phyloP scores from a whole-genome alignment of 2,888 invertebrate genomes.

The Chelonus formosanus region DNA sequence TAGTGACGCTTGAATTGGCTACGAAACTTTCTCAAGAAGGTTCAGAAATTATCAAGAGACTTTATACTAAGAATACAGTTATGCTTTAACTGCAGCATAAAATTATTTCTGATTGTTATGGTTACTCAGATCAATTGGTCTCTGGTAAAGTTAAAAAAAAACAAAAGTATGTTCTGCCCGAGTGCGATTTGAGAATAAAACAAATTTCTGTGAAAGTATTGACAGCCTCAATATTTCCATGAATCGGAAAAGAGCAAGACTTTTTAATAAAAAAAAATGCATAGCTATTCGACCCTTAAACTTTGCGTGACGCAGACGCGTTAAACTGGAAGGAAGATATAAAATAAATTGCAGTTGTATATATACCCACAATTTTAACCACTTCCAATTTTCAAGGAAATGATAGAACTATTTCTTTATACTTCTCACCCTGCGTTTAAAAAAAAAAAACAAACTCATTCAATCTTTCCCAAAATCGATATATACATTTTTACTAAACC shows the following conservation, averaged over 20 bases:
- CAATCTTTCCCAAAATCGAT: too few relatives aligned
- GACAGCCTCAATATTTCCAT: not conserved
- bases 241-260: conserved; percentile 18
- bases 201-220: conserved; percentile 10
- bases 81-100: not conserved
- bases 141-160: too few relatives aligned
- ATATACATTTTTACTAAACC: too few relatives aligned
- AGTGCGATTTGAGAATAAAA: conserved; percentile 2
- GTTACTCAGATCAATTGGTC: conserved; percentile 1
- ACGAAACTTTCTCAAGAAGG: not conserved
- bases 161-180: not conserved
- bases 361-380: conserved; percentile 26
- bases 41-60: not conserved
- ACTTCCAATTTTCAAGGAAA: conserved; percentile 41
- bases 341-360: conserved; percentile 40
- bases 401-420: conserved; percentile 2
- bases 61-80: not conserved
- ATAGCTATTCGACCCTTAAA: conserved; percentile 42
- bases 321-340: conserved; percentile 45
- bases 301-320: conserved; percentile 51
- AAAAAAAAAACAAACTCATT: too few relatives aligned
- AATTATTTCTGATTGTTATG: not conserved
- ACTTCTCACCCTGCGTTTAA: too few relatives aligned
- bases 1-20: not conserved
- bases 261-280: conserved; percentile 22